Evolutionary conservation across 2,113 vertebrate species (phyloP).

Genomic region (Zootoca vivipara): DNA sequence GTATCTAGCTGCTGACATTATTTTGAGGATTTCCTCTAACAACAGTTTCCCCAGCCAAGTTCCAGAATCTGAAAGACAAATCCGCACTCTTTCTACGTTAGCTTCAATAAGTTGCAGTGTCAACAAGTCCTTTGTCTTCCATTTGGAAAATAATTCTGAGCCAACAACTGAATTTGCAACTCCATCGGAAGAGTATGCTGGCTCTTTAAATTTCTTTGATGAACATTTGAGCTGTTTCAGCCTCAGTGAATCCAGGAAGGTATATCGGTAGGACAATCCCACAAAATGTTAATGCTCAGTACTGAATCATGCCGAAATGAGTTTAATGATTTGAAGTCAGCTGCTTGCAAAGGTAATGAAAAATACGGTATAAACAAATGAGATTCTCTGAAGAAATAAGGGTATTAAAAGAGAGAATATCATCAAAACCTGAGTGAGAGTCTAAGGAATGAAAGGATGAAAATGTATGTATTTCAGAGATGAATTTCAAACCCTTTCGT

Average conservation of each 20-base stretch:
- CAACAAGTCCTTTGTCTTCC: background rate
- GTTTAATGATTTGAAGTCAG: conserved; percentile 1
- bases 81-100: background rate
- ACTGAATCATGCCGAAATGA: background rate
- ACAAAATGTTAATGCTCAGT: background rate
- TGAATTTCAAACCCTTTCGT: conserved; percentile 17
- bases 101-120: background rate
- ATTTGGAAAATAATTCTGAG: background rate
- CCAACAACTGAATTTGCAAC: background rate
- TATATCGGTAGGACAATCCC: too few relatives aligned
- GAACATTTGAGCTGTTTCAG: background rate
- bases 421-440: background rate
- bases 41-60: background rate
- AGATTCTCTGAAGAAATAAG: conserved; percentile 16
- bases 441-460: conserved; percentile 1
- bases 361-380: conserved; percentile 20
- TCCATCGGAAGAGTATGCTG: background rate
- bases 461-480: background rate
- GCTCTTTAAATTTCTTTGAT: background rate
- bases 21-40: background rate
- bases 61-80: background rate
- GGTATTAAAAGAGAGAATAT: conserved; percentile 10
- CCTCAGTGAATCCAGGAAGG: background rate
- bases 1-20: background rate
- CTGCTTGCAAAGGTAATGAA: background rate